Evolutionary conservation across 2,113 vertebrate genomes (phyloP).

Genomic region (Brevimyrus niger): DNA sequence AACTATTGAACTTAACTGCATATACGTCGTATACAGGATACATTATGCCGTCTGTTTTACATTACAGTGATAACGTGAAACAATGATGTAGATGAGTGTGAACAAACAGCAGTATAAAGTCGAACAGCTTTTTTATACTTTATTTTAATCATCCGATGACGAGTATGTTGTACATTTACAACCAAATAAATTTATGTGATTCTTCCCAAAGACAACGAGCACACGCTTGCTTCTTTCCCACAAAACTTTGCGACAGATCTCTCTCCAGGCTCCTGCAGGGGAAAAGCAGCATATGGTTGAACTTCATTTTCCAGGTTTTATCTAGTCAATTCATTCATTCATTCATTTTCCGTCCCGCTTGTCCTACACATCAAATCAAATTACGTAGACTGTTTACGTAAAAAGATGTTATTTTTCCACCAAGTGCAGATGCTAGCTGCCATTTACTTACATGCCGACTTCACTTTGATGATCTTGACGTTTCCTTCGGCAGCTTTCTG

Average conservation of each 20-base stretch:
- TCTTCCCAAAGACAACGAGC: neutral
- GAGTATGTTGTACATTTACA: neutral
- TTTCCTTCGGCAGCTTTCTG: conserved; percentile 63
- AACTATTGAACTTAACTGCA: neutral
- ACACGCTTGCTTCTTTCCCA: neutral
- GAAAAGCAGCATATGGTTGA: neutral
- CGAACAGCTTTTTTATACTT: neutral
- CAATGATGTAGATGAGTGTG: neutral
- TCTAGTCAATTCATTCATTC: neutral
- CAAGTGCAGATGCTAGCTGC: too few species aligned
- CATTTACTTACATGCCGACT: conserved; percentile 61
- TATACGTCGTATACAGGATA: neutral
- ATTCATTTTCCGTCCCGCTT: neutral
- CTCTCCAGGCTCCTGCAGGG: neutral
- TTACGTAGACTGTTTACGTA: neutral
- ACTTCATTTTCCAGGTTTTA: neutral
- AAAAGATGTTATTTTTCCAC: neutral
- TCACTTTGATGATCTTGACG: conserved; percentile 70
- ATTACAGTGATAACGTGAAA: neutral
- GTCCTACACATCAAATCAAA: neutral
- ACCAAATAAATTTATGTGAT: neutral
- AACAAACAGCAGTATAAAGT: neutral
- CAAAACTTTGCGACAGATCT: neutral
- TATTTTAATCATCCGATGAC: neutral
- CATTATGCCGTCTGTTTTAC: neutral